Evolutionary conservation across 2,797 vertebrate genomes (phyloP).

Genomic region (Bovichtus variegatus): DNA sequence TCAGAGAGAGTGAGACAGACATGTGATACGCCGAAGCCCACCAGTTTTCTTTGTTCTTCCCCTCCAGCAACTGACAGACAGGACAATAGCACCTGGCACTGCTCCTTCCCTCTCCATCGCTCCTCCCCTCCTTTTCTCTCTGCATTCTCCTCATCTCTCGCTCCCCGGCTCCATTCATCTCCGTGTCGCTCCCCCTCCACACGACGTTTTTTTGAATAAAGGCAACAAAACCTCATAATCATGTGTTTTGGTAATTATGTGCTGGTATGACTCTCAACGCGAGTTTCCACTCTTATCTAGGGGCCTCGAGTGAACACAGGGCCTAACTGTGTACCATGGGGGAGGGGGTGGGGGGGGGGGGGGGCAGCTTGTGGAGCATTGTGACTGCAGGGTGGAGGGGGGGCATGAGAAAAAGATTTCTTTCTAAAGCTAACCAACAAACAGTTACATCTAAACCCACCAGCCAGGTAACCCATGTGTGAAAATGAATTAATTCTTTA

Average conservation of each 20-base stretch:
- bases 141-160: conserved; percentile 59
- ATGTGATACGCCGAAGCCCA: conserved; percentile 79
- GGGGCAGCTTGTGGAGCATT: not conserved
- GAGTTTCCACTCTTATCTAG: conserved; percentile 42
- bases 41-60: conserved; percentile 77
- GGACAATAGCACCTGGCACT: conserved; percentile 80
- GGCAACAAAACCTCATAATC: conserved; percentile 45
- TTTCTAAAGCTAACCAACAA: not conserved
- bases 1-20: conserved; percentile 71
- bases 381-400: conserved; percentile 1
- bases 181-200: conserved; percentile 14
- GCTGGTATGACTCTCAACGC: conserved; percentile 19
- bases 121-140: conserved; percentile 56
- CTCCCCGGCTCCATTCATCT: conserved; percentile 61
- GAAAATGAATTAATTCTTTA: not conserved
- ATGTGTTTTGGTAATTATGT: conserved; percentile 53
- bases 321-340: not conserved
- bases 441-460: not conserved
- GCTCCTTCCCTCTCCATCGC: conserved; percentile 53
- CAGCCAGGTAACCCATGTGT: not conserved
- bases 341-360: too few relatives aligned
- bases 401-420: not conserved
- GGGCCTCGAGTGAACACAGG: conserved; percentile 8
- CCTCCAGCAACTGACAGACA: conserved; percentile 78
- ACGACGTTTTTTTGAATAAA: conserved; percentile 45